Percentiles rank a stretch among this genome's conserved stretches.
Conservation (phyloP, 1,140 invertebrate genomes). For the Sarcophaga peregrina region DNA sequence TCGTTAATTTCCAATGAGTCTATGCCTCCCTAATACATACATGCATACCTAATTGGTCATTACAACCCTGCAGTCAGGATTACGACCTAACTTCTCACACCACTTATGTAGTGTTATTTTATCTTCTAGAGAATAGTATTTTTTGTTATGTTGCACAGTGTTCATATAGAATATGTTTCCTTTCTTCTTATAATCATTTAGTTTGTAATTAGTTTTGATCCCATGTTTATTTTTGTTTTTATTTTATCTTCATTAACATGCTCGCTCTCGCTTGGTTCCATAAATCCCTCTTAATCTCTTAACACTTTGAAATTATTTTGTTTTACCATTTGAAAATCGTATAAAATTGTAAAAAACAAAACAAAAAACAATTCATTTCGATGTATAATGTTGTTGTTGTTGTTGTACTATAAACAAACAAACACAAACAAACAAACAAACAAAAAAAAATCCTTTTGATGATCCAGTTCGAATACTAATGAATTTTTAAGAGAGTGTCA, state of each 20-base stretch:
- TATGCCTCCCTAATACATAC: too few relatives aligned
- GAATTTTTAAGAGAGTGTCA: slow-evolving; percentile 81
- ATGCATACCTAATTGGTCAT: too few relatives aligned
- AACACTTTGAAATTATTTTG: not conserved
- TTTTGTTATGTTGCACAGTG: too few relatives aligned
- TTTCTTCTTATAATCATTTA: too few relatives aligned
- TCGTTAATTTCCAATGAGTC: too few relatives aligned
- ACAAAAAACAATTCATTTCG: slow-evolving; percentile 40
- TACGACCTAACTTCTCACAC: too few relatives aligned
- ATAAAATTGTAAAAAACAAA: not conserved
- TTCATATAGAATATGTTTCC: too few relatives aligned
- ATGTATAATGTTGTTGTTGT: slow-evolving; percentile 39
- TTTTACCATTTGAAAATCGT: not conserved
- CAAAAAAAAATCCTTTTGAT: slow-evolving; percentile 12
- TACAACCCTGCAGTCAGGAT: too few relatives aligned
- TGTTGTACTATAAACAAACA: slow-evolving; percentile 36
- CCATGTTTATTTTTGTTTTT: not conserved
- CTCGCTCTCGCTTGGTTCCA: not conserved
- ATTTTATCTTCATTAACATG: not conserved
- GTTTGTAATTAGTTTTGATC: too few relatives aligned
- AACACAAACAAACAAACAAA: slow-evolving; percentile 5
- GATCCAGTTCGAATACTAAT: slow-evolving; percentile 78
- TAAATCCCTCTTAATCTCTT: not conserved
- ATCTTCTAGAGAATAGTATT: too few relatives aligned
- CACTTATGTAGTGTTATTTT: too few relatives aligned